Percentiles rank a stretch among this genome's conserved stretches.
These are phyloP conservation scores for Hippocampus comes DNA, from an alignment of 2,113 vertebrate species.

Conservation along the genomic window DNA sequence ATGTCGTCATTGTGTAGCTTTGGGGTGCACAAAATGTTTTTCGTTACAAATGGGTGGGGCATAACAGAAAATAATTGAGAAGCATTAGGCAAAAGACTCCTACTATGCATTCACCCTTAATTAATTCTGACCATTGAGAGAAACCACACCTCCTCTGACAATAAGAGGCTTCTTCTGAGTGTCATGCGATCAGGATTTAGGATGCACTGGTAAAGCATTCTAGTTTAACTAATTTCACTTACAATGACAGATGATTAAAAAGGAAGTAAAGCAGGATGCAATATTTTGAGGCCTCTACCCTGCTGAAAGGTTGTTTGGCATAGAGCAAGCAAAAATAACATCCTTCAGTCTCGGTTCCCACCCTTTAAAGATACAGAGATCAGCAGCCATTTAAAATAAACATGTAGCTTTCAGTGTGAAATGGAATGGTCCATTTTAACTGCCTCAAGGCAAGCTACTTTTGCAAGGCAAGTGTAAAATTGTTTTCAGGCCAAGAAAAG, in stretches of 20 bases:
- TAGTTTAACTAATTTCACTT: not conserved
- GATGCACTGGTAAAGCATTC: not conserved
- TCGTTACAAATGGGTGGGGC: too few species aligned
- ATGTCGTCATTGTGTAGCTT: too few species aligned
- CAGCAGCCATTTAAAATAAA: constrained; percentile 37
- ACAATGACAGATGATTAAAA: constrained; percentile 23
- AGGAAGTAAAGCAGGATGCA: constrained; percentile 31
- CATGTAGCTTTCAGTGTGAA: constrained; percentile 12
- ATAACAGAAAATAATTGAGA: too few species aligned
- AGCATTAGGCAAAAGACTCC: not conserved
- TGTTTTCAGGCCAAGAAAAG: constrained; percentile 40
- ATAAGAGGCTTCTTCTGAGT: constrained; percentile 14
- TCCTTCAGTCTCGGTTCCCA: constrained; percentile 50
- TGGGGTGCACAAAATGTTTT: too few species aligned
- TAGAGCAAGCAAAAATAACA: constrained; percentile 54
- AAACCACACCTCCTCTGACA: not conserved
- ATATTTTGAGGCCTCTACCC: constrained; percentile 13
- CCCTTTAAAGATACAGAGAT: constrained; percentile 65
- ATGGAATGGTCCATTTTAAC: constrained; percentile 6
- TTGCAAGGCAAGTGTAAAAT: constrained; percentile 6
- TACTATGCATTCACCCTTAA: not conserved
- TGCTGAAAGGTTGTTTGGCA: constrained; percentile 43
- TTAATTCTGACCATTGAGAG: not conserved
- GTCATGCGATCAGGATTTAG: not conserved
- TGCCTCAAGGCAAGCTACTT: too few species aligned